Evolutionary conservation across 1,140 invertebrate genomes (phyloP), one percentile per base, ranked within the genome.

Genomic region (Listronotus bonariensis): DNA sequence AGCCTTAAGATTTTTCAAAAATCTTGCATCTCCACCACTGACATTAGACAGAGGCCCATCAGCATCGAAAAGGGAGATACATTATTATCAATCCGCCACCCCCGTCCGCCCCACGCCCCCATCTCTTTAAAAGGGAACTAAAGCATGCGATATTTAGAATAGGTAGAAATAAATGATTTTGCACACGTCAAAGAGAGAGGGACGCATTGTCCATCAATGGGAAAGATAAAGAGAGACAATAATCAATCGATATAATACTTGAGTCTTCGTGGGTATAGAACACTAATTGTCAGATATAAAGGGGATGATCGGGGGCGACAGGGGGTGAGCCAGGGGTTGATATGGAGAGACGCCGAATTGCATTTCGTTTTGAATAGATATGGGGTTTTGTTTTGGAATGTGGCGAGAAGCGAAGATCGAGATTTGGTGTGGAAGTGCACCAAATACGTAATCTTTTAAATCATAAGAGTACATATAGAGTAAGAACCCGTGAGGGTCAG

Each of bases 161-260:
- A 64, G 61, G 61, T 64, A 48, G 52, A 64, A 64, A 55, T 53
- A 51, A 64, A 57, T 56, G 53, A 51, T 48, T 55, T 36, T 36
- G 46, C 53, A 55, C 61, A 64, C 61, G 41, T 64, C 3, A 15
- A 34, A 64, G 12, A 48, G 31, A 56, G 52, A 56, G 8, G 26
- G 42, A 15, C n/a, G 8, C 3, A 14, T 14, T 55, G 17, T 46
- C 18, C 46, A 56, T 49, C 41, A 20, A 31, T 6, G 14, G 5
- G 32, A 31, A 1, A 10, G 18, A 64, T 32, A 40, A 51, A 32
- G 52, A 64, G 11, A 26, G 45, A 3, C 42, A 56, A 56, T 56
- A 64, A 64, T 64, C 61, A 64, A 64, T 64, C 61, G 61, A 64
- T 64, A 20, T 64, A 49, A 48, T 64, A 64, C 60, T 63, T 63